A percentile compares a stretch with the other conserved stretches of the same genome.
Evolutionary conservation across 2,888 invertebrate species (phyloP).

Genomic region (Nasonia oneida): DNA sequence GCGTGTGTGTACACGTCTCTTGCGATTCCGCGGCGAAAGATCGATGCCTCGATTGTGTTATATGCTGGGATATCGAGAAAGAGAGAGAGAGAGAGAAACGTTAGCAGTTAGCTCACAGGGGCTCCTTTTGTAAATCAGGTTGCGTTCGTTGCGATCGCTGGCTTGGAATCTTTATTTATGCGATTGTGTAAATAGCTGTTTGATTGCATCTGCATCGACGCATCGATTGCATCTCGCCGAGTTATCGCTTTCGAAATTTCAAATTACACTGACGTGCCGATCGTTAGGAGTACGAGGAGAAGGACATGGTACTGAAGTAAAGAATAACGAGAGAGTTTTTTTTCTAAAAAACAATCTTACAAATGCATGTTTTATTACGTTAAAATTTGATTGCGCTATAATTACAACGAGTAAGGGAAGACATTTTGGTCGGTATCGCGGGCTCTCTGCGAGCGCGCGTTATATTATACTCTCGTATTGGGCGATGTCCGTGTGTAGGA

Average conservation of each 20-base stretch:
- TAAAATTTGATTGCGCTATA: conserved; percentile 68
- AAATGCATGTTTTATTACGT: conserved; percentile 75
- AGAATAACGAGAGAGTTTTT: conserved; percentile 19
- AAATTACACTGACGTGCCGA: background rate
- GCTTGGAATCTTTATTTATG: background rate
- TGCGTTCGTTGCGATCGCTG: background rate
- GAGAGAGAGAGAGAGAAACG: background rate
- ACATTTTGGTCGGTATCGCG: conserved; percentile 70
- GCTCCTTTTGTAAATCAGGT: conserved; percentile 24
- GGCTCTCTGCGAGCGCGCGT: conserved; percentile 62
- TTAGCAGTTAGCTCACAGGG: background rate
- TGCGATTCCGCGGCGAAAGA: background rate
- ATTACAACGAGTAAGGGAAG: conserved; percentile 69
- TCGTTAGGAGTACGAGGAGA: background rate
- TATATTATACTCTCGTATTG: background rate
- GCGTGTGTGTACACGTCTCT: background rate
- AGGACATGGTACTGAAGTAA: background rate
- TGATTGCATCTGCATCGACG: background rate
- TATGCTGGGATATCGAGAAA: background rate
- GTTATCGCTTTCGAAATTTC: background rate
- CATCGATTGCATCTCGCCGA: background rate
- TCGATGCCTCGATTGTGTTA: conserved; percentile 11
- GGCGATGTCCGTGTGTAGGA: background rate
- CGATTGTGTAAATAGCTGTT: background rate
- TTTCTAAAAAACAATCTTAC: conserved; percentile 71